Evolutionary conservation across 2,113 vertebrate genomes (phyloP).

Genomic region (Paramormyrops kingsleyae): DNA sequence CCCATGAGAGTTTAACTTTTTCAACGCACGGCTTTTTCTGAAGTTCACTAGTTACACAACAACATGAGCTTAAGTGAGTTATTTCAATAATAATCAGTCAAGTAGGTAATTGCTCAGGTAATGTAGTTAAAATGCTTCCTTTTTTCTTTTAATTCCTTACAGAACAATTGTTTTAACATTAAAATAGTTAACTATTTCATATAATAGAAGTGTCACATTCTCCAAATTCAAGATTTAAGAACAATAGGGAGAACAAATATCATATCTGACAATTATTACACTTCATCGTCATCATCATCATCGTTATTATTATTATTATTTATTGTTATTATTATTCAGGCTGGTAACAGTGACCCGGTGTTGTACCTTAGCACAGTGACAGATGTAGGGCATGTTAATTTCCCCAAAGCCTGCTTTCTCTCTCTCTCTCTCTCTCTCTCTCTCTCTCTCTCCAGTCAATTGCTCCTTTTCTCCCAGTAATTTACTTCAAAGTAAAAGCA

Average conservation of each 20-base stretch:
- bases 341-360: not conserved
- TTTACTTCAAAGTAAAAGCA: constrained; percentile 21
- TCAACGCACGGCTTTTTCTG: not conserved
- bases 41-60: not conserved
- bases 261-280: not conserved
- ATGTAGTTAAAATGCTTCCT: not conserved
- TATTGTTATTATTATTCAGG: not conserved
- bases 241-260: not conserved
- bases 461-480: not conserved
- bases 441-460: not conserved
- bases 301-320: not conserved
- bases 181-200: not conserved
- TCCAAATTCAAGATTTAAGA: not conserved
- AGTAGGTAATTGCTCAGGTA: not conserved
- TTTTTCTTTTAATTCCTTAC: not conserved
- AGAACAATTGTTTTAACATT: not conserved
- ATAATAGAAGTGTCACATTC: not conserved
- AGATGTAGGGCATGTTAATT: not conserved
- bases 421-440: too few species aligned
- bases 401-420: not conserved
- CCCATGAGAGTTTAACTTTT: not conserved
- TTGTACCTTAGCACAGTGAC: not conserved
- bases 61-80: not conserved
- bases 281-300: not conserved
- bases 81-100: not conserved